phyloP scores from a whole-genome alignment of 2,888 invertebrate genomes.

The Apamea monoglypha region DNA sequence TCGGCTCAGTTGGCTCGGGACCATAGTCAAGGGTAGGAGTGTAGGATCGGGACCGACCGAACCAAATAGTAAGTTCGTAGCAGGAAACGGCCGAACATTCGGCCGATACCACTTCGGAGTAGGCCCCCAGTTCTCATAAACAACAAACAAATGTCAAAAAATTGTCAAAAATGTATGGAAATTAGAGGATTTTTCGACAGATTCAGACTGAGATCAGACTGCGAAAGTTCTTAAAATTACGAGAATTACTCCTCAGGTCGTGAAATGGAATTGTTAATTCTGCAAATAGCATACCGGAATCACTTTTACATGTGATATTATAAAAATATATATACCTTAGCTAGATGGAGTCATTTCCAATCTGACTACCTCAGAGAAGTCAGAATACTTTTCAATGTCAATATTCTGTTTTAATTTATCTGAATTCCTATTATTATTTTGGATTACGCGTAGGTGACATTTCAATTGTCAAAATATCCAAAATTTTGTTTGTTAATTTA shows the following conservation, averaged over 20 bases:
- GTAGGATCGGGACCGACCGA: too few relatives aligned
- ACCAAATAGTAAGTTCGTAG: too few relatives aligned
- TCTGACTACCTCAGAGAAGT: not conserved
- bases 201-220: not conserved
- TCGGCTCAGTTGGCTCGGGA: too few relatives aligned
- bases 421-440: not conserved
- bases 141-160: not conserved
- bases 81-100: too few relatives aligned
- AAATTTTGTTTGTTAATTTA: not conserved
- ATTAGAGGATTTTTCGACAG: not conserved
- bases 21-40: too few relatives aligned
- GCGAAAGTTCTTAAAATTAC: not conserved
- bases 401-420: not conserved
- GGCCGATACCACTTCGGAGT: too few relatives aligned
- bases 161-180: not conserved
- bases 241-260: not conserved
- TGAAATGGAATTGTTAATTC: not conserved
- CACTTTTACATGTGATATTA: not conserved
- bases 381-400: not conserved
- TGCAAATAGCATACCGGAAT: not conserved
- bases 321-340: too few relatives aligned
- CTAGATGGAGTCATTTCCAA: not conserved
- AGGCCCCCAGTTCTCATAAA: too few relatives aligned
- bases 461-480: not conserved
- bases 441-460: not conserved